A percentile compares a stretch with the other conserved stretches of the same genome.
These are phyloP conservation scores for Drosophila rhopaloa DNA, from an alignment of 1,140 invertebrate species.

Conservation along the genomic window DNA sequence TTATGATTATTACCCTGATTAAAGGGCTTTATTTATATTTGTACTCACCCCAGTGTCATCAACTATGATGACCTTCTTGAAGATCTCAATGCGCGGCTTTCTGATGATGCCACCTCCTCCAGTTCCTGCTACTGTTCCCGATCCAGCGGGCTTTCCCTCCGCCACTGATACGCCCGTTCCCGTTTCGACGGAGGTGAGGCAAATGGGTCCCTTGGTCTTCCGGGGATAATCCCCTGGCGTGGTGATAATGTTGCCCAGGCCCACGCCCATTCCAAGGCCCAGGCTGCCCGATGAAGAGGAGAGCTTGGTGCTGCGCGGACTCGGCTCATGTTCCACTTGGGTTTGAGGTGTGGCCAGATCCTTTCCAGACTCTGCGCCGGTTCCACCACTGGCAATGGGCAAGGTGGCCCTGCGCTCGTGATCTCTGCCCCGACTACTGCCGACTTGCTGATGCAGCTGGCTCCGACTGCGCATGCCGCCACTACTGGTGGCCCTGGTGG, in stretches of 20 bases:
- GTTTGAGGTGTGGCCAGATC: conserved; percentile 30
- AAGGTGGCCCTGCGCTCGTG: conserved; percentile 74
- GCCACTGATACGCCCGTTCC: not conserved
- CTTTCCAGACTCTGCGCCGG: conserved; percentile 15
- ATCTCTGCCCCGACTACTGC: conserved; percentile 43
- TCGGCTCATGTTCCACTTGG: conserved; percentile 50
- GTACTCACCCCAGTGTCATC: conserved; percentile 86
- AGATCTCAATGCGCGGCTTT: conserved; percentile 85
- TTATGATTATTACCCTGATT: not conserved
- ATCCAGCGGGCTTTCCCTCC: conserved; percentile 3
- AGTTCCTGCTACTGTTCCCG: not conserved
- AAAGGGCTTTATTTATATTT: not conserved
- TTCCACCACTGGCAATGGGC: conserved; percentile 63
- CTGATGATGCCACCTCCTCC: conserved; percentile 1
- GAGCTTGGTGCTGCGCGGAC: conserved; percentile 67
- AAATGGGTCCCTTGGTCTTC: conserved; percentile 81
- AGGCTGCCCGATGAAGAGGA: conserved; percentile 78
- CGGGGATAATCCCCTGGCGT: conserved; percentile 79
- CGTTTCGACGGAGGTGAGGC: conserved; percentile 51
- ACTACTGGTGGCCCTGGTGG: conserved; percentile 37
- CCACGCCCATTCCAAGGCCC: conserved; percentile 56
- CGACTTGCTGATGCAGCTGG: conserved; percentile 33
- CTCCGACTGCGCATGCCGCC: conserved; percentile 39
- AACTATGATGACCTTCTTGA: conserved; percentile 86
- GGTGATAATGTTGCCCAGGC: conserved; percentile 75